These are phyloP conservation scores for Cactoblastis cactorum DNA, from an alignment of 2,888 invertebrate genomes.

Conservation along the genomic window DNA sequence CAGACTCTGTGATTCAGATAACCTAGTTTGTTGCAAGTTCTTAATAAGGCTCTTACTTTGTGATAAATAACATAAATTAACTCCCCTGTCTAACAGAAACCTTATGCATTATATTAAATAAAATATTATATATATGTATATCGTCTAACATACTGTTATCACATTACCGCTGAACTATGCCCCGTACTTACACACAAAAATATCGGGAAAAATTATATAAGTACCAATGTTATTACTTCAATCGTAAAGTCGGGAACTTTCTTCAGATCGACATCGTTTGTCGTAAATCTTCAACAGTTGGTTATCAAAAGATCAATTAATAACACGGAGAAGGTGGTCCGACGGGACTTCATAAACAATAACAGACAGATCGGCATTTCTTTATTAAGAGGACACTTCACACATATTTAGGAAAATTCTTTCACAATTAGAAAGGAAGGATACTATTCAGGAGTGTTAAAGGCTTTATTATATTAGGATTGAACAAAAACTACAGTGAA, in stretches of 20 bases:
- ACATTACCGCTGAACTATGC: neutral
- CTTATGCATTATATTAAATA: neutral
- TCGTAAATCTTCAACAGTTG: constrained; percentile 41
- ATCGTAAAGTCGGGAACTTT: neutral
- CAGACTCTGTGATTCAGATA: too few relatives aligned
- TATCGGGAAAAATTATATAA: neutral
- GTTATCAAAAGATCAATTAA: constrained; percentile 70
- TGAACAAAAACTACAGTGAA: too few relatives aligned
- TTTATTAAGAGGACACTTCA: constrained; percentile 62
- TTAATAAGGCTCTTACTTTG: too few relatives aligned
- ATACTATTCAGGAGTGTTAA: too few relatives aligned
- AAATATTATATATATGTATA: neutral
- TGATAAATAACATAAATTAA: too few relatives aligned
- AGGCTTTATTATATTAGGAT: neutral
- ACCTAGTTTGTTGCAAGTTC: too few relatives aligned
- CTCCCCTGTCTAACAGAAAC: too few relatives aligned
- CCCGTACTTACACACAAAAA: neutral
- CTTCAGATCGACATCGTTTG: constrained; percentile 13
- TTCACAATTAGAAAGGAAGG: too few relatives aligned
- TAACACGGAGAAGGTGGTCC: constrained; percentile 69
- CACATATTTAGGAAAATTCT: too few relatives aligned
- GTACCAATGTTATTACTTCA: neutral
- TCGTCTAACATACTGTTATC: neutral
- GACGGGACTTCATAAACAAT: constrained; percentile 57
- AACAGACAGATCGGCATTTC: constrained; percentile 62